Conservation (phyloP, 2,888 invertebrate genomes). For the Agonopterix subpropinquella region DNA sequence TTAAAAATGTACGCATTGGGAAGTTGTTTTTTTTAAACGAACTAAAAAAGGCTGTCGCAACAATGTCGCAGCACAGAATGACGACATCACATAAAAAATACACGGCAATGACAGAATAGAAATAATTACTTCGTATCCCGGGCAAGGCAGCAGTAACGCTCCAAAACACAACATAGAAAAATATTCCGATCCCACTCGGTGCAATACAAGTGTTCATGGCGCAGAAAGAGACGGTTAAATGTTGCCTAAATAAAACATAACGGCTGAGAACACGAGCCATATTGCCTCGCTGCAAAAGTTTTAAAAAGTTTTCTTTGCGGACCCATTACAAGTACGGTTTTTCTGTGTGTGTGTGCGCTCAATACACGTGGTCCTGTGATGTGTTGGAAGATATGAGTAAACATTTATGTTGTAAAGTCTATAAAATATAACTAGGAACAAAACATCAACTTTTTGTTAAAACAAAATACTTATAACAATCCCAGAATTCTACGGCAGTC, state of each 20-base stretch:
- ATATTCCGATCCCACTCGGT: slow-evolving; percentile 42
- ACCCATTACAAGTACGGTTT: slow-evolving; percentile 72
- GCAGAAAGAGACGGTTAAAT: slow-evolving; percentile 50
- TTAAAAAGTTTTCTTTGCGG: slow-evolving; percentile 77
- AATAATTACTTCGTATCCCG: slow-evolving; percentile 76
- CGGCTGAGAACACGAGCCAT: slow-evolving; percentile 75
- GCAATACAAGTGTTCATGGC: slow-evolving; percentile 22
- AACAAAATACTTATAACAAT: too few relatives aligned
- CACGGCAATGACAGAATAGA: slow-evolving; percentile 74
- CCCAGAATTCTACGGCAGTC: too few relatives aligned
- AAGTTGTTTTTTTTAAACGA: too few relatives aligned
- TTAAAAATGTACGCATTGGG: too few relatives aligned
- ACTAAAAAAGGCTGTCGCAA: too few relatives aligned
- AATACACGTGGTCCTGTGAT: slow-evolving; percentile 46
- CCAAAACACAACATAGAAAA: slow-evolving; percentile 31
- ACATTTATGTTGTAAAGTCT: too few relatives aligned
- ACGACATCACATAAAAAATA: slow-evolving; percentile 66
- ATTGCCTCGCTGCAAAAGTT: slow-evolving; percentile 77
- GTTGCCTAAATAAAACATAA: slow-evolving; percentile 74
- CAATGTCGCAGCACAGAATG: slow-evolving; percentile 26
- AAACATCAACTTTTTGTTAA: too few relatives aligned
- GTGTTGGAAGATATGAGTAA: not conserved
- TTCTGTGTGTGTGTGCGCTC: slow-evolving; percentile 54
- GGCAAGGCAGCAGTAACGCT: slow-evolving; percentile 62
- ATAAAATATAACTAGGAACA: not conserved